These are phyloP conservation scores for Neoitamus cyanurus DNA, from an alignment of 2,888 invertebrate genomes.

Conservation along the genomic window DNA sequence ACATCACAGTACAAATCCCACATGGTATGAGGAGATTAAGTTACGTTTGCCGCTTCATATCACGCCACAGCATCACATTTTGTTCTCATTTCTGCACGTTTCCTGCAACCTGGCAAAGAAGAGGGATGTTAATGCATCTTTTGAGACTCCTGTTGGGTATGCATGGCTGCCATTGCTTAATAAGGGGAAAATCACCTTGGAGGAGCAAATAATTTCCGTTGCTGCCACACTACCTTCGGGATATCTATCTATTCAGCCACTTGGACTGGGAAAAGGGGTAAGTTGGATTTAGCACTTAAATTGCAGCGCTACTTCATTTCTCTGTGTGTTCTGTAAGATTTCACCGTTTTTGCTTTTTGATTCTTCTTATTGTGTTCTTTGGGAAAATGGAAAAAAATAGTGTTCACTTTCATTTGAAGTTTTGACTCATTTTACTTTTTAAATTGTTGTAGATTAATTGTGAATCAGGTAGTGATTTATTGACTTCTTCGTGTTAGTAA, in stretches of 20 bases:
- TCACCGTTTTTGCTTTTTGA: neutral
- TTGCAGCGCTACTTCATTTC: neutral
- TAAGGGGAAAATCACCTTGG: conserved; percentile 86
- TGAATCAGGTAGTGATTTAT: neutral
- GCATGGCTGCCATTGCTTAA: conserved; percentile 91
- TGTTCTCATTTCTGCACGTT: conserved; percentile 96
- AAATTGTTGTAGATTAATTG: neutral
- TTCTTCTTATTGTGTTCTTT: neutral
- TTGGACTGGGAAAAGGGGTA: conserved; percentile 92
- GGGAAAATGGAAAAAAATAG: neutral
- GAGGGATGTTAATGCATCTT: conserved; percentile 74
- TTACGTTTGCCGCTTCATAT: conserved; percentile 88
- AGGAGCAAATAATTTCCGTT: conserved; percentile 85
- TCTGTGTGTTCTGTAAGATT: neutral
- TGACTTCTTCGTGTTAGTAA: neutral
- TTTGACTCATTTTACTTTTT: neutral
- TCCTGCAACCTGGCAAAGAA: conserved; percentile 90
- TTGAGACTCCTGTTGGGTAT: conserved; percentile 89
- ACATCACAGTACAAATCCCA: conserved; percentile 90
- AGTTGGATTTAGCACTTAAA: conserved; percentile 60
- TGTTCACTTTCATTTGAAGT: neutral
- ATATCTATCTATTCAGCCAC: conserved; percentile 88
- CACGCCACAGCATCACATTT: conserved; percentile 86
- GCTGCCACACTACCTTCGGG: conserved; percentile 89
- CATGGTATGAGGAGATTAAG: conserved; percentile 95